Evolutionary conservation across 2,888 invertebrate genomes (phyloP).

Genomic region (Athalia cordata): DNA sequence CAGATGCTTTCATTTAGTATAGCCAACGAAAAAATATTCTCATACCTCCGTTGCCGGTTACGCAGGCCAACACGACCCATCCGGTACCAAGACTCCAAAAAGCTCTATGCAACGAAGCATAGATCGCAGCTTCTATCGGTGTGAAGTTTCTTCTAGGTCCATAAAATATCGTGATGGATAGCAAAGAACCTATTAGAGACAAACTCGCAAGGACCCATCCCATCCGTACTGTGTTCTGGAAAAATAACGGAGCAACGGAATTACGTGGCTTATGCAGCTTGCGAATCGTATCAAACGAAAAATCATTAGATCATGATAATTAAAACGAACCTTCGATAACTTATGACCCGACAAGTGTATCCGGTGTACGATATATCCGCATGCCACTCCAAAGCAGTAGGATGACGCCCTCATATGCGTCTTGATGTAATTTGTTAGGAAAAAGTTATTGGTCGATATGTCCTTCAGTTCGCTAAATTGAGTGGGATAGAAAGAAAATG

Average conservation of each 20-base stretch:
- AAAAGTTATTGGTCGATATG: conserved; percentile 79
- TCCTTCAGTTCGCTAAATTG: conserved; percentile 80
- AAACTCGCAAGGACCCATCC: conserved; percentile 61
- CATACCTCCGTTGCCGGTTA: conserved; percentile 80
- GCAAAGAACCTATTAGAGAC: conserved; percentile 76
- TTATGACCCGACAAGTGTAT: conserved; percentile 75
- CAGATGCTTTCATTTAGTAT: neutral
- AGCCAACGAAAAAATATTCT: conserved; percentile 16
- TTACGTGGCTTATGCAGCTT: neutral
- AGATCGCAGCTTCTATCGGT: conserved; percentile 78
- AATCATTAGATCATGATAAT: conserved; percentile 48
- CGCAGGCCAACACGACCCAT: conserved; percentile 79
- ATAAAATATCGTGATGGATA: conserved; percentile 80
- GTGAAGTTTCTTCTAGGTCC: conserved; percentile 78
- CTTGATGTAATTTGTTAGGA: conserved; percentile 81
- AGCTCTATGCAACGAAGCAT: conserved; percentile 80
- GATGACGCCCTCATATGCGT: conserved; percentile 85
- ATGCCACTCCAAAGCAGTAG: conserved; percentile 81
- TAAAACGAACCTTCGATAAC: conserved; percentile 74
- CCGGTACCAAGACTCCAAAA: conserved; percentile 82
- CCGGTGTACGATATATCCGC: conserved; percentile 80
- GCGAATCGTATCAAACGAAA: conserved; percentile 31
- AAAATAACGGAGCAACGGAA: neutral
- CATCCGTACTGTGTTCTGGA: conserved; percentile 60
- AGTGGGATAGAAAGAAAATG: conserved; percentile 29